Evolutionary conservation across 2,797 vertebrate genomes (phyloP), one percentile per base, ranked within the genome.

Genomic region (Pseudochromis fuscus): DNA sequence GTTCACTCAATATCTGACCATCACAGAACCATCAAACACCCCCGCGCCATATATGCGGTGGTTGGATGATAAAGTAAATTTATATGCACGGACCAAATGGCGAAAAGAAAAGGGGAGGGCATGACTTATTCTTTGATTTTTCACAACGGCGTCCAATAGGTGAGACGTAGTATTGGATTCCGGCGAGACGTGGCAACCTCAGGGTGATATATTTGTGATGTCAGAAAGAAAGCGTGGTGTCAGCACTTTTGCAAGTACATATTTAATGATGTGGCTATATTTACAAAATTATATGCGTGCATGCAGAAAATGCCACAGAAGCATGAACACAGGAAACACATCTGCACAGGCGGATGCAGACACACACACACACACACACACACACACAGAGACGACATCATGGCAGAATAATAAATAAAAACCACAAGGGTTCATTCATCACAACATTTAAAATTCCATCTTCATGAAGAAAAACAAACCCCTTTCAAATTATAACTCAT

Each of bases 391-490:
- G 37, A 73, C 44, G 27, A 67, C 73, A 62, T 74, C 40, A 58
- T 4, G 24, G 55, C 68, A 63, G 74, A 86, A 75, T 83, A 77
- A 88, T 82, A 73, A 83, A 89, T 87, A 90, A 85, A 82, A 89
- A 71, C 71, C 58, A 75, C 66, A 66, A 67, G 77, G 67, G 78
- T 80, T 91, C 89, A 94, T 94, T 93, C 87, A 92, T 94, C 89
- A 93, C 73, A 59, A 74, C 85, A 90, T 94, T 93, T 91, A 89
- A 90, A 93, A 93, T 93, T 91, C 89, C 88, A 93, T 93, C 90
- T 93, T 93, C 90, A 91, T 92, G 85, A 88, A 78, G 85, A 90
- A 94, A 94, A 94, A 94, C 91, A 94, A 94, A 92, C 89, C 89
- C 78, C 77, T 83, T 84, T 91, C 83, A 91, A 91, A 93, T 91